Evolutionary conservation across 2,113 vertebrate species (phyloP).

Genomic region (Thalassarche chlororhynchos): DNA sequence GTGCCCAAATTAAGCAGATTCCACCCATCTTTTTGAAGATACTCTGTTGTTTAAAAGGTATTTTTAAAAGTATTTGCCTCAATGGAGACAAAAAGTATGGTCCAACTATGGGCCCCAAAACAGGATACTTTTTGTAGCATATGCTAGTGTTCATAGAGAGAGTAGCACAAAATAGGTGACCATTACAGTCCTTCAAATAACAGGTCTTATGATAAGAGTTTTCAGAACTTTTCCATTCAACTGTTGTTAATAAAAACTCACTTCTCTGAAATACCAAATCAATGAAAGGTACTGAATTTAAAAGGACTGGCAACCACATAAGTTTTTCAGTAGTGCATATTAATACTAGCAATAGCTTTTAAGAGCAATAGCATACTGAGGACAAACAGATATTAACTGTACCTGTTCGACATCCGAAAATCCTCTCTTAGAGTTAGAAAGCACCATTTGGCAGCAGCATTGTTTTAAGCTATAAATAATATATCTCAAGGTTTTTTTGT

Average conservation of each 20-base stretch:
- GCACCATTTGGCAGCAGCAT: not conserved
- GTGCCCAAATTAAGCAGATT: not conserved
- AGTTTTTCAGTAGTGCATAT: not conserved
- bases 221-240: not conserved
- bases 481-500: not conserved
- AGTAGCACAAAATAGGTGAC: not conserved
- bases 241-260: not conserved
- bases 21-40: not conserved
- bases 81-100: not conserved
- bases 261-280: not conserved
- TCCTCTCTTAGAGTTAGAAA: not conserved
- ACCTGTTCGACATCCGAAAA: not conserved
- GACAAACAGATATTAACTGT: not conserved
- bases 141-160: not conserved
- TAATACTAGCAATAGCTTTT: not conserved
- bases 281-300: not conserved
- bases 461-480: not conserved
- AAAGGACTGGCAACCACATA: not conserved
- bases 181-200: not conserved
- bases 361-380: not conserved
- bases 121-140: not conserved
- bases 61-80: not conserved
- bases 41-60: not conserved
- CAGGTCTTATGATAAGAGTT: not conserved
- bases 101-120: not conserved